Evolutionary conservation across 35 echinoderm and acorn worm species (phyloP).

Genomic region (Heliocidaris tuberculata): DNA sequence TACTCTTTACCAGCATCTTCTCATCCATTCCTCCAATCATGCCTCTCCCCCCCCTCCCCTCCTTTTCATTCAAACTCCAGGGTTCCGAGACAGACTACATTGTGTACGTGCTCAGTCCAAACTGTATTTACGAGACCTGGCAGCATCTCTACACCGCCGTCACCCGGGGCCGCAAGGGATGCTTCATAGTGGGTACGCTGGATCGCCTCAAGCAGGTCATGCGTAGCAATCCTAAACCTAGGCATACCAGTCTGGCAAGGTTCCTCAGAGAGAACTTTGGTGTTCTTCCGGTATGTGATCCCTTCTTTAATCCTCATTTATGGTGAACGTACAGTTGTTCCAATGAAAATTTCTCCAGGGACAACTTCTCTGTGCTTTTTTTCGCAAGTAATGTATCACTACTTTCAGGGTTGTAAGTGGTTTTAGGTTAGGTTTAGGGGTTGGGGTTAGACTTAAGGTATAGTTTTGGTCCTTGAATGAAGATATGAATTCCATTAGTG

Average conservation of each 20-base stretch:
- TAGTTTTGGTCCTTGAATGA: too few species aligned
- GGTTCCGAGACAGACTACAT: constrained; percentile 28
- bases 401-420: too few species aligned
- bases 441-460: too few species aligned
- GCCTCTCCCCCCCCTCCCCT: too few species aligned
- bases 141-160: constrained; percentile 39
- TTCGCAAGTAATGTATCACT: too few species aligned
- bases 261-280: not conserved
- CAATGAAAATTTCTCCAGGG: too few species aligned
- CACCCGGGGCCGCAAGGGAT: constrained; percentile 31
- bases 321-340: too few species aligned
- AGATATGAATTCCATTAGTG: too few species aligned
- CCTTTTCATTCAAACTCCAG: not conserved
- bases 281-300: not conserved
- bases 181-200: not conserved
- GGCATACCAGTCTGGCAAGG: not conserved
- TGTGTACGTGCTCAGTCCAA: not conserved
- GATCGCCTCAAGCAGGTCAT: not conserved
- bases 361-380: too few species aligned
- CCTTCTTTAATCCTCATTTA: not conserved
- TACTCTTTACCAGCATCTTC: too few species aligned
- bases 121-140: not conserved
- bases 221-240: not conserved
- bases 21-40: too few species aligned
- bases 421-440: too few species aligned